Evolutionary conservation across 2,113 vertebrate species (phyloP), one percentile per base, ranked within the genome.

Genomic region (Xenotilapia leptura): DNA sequence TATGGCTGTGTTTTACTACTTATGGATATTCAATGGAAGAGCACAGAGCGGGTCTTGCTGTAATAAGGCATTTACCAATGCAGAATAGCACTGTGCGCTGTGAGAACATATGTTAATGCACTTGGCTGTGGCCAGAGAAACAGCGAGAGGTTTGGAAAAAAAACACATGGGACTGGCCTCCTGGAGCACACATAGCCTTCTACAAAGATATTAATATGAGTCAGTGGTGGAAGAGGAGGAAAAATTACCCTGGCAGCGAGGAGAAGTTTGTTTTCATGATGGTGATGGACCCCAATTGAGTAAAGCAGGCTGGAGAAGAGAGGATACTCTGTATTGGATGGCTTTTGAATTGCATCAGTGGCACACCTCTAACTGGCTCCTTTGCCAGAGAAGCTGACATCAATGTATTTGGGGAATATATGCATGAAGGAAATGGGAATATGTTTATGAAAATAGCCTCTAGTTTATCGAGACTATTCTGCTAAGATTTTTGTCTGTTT

Each of bases 61-160:
- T 95, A 95, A 95, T 95, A 95, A 95, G 93, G 93, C 94, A 93
- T 95, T 95, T 95, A 95, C 92, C 93, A 92, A 93, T 95, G 92
- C 94, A 94, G 95, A 93, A 92, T 92, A 92, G 89, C 92, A 89
- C 94, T 91, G 91, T 92, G 93, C 94, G 53, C 94, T 92, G 93
- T 84, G 91, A 95, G 95, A 95, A 94, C 95, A 96, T 96, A 96
- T 96, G 96, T 95, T 96, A 95, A 94, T 95, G 92, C 83, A 83
- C 87, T 94, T 94, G 93, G 93, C 91, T 91, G 91, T 93, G 90
- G 95, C 95, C 95, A 95, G 91, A 92, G 92, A 95, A 95, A 94
- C 96, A 96, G 96, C 90, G 79, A 94, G 96, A 93, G 94, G 84
- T 92, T 94, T 91, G 83, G 91, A 28, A 86, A 90, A 79, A 89